Conservation (phyloP, 2,113 vertebrate species). For the Saccopteryx bilineata region DNA sequence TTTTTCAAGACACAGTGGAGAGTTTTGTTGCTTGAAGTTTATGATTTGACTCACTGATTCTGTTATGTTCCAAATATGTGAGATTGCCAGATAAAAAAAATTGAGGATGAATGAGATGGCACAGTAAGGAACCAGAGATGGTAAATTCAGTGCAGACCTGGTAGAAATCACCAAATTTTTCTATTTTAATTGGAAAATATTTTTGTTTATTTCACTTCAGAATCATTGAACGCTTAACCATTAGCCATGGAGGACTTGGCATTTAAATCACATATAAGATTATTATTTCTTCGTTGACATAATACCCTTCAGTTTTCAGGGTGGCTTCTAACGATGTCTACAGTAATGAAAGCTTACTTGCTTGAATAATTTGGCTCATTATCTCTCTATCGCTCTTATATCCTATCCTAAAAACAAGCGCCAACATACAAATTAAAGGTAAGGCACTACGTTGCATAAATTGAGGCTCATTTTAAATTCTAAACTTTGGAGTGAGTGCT, state of each 20-base stretch:
- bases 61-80: not conserved
- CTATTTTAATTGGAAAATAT: not conserved
- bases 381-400: not conserved
- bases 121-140: not conserved
- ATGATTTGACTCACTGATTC: not conserved
- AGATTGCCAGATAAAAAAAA: not conserved
- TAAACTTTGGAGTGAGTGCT: not conserved
- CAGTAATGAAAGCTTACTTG: not conserved
- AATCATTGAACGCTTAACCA: not conserved
- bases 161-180: not conserved
- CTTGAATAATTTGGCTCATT: not conserved
- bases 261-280: not conserved
- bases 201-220: not conserved
- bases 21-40: not conserved
- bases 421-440: conserved; percentile 11
- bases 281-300: not conserved
- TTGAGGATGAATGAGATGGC: not conserved
- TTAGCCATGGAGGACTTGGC: not conserved
- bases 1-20: not conserved
- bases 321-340: not conserved
- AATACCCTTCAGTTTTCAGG: not conserved
- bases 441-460: not conserved
- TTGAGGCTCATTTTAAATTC: not conserved
- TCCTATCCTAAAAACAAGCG: not conserved
- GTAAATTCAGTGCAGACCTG: not conserved